Conservation (phyloP, 2,888 invertebrate species). For the Orthosia gothica region DNA sequence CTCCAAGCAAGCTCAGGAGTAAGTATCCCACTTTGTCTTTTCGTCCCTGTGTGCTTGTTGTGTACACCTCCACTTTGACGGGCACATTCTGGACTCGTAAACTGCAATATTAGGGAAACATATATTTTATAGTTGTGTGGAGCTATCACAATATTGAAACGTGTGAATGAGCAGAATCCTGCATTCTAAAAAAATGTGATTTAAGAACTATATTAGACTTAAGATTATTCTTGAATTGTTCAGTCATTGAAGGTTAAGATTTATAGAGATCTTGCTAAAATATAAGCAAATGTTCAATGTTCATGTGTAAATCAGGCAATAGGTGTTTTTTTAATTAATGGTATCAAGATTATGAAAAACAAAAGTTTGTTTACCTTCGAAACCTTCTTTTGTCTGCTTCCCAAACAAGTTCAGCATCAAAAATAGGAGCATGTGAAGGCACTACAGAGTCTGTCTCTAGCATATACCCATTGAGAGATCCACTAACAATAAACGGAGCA, state of each 20-base stretch:
- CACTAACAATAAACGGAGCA: constrained; percentile 91
- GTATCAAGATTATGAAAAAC: constrained; percentile 17
- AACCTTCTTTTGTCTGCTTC: constrained; percentile 94
- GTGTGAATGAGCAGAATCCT: background rate
- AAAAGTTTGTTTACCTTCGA: constrained; percentile 88
- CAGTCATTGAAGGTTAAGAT: background rate
- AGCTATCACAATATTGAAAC: background rate
- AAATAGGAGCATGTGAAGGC: constrained; percentile 91
- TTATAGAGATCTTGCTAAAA: background rate
- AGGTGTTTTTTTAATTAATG: background rate
- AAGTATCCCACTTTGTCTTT: constrained; percentile 94
- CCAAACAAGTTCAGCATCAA: constrained; percentile 95
- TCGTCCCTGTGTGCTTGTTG: constrained; percentile 89
- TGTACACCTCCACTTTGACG: constrained; percentile 93
- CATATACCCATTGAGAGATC: constrained; percentile 93
- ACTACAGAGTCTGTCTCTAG: constrained; percentile 93
- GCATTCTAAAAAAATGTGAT: constrained; percentile 2
- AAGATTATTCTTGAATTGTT: background rate
- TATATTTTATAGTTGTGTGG: background rate
- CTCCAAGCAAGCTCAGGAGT: constrained; percentile 93
- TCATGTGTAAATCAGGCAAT: background rate
- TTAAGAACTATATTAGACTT: background rate
- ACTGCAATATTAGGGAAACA: constrained; percentile 82
- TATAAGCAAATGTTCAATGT: background rate
- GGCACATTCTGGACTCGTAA: constrained; percentile 94